Percentiles rank a stretch among this genome's conserved stretches.
Conservation (phyloP, 2,888 invertebrate species). For the Philhelius pedissequus region DNA sequence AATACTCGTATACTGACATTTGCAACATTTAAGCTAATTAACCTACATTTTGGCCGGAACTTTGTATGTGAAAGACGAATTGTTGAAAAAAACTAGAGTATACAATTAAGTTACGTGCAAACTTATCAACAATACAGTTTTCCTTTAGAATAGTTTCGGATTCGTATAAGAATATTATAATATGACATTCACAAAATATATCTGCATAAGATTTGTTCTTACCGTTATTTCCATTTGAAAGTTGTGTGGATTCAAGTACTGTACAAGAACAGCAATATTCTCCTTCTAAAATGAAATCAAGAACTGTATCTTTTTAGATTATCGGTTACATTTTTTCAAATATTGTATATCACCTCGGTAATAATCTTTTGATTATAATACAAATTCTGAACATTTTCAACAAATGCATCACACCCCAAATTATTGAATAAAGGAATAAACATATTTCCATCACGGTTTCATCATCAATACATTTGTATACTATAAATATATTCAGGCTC, state of each 20-base stretch:
- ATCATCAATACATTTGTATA: constrained; percentile 69
- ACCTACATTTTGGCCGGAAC: no score
- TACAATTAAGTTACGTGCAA: no score
- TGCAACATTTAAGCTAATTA: no score
- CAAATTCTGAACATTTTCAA: constrained; percentile 70
- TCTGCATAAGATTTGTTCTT: no score
- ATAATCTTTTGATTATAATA: constrained; percentile 69
- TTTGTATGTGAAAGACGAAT: no score
- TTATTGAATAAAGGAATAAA: constrained; percentile 55
- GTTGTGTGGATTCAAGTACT: constrained; percentile 58
- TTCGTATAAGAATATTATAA: no score
- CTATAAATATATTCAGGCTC: constrained; percentile 70
- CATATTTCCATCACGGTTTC: background rate
- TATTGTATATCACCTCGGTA: constrained; percentile 69
- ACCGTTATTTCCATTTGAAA: constrained; percentile 69
- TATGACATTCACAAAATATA: no score
- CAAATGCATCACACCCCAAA: constrained; percentile 69
- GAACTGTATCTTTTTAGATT: background rate
- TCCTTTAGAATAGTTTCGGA: no score
- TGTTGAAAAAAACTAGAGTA: no score
- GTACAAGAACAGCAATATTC: constrained; percentile 64
- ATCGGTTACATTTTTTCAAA: background rate
- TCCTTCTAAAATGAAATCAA: constrained; percentile 67
- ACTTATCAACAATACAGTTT: no score
- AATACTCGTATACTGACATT: no score